These are phyloP conservation scores for Gallinago nigripennis DNA, from an alignment of 2,797 vertebrate species.

Conservation along the genomic window DNA sequence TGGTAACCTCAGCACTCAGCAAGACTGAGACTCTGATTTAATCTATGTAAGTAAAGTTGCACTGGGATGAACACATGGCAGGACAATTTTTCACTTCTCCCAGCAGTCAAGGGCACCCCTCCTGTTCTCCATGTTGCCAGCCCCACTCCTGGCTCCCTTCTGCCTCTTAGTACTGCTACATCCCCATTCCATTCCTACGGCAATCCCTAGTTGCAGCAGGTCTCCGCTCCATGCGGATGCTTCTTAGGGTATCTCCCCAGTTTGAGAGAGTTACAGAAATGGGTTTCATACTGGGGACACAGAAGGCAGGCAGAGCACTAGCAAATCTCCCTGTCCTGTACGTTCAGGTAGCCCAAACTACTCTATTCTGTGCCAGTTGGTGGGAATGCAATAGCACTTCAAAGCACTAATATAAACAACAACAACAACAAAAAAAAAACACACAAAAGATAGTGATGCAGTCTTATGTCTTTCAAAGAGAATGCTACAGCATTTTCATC, in stretches of 20 bases:
- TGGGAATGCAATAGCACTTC: not conserved
- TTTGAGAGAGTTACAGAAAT: not conserved
- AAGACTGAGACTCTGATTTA: not conserved
- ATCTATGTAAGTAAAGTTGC: constrained; percentile 14
- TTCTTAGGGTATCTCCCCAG: not conserved
- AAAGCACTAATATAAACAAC: not conserved
- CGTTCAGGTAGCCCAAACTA: not conserved
- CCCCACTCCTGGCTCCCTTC: not conserved
- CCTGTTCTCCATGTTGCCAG: not conserved
- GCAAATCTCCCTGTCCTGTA: not conserved
- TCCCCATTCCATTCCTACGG: not conserved
- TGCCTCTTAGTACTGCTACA: not conserved
- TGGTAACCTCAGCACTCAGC: not conserved
- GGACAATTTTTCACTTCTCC: constrained; percentile 1
- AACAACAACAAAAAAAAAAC: not conserved
- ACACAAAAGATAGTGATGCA: not conserved
- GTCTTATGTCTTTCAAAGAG: not conserved
- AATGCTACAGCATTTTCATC: not conserved
- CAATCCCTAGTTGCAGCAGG: not conserved
- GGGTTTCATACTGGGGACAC: not conserved
- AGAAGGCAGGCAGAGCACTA: not conserved
- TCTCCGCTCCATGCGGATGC: not conserved
- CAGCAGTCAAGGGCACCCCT: not conserved
- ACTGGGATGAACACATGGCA: not conserved
- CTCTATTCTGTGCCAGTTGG: not conserved